A percentile compares a stretch with the other conserved stretches of the same genome.
Evolutionary conservation across 2,888 invertebrate genomes (phyloP).

Genomic region (Tanytarsus gracilentus): DNA sequence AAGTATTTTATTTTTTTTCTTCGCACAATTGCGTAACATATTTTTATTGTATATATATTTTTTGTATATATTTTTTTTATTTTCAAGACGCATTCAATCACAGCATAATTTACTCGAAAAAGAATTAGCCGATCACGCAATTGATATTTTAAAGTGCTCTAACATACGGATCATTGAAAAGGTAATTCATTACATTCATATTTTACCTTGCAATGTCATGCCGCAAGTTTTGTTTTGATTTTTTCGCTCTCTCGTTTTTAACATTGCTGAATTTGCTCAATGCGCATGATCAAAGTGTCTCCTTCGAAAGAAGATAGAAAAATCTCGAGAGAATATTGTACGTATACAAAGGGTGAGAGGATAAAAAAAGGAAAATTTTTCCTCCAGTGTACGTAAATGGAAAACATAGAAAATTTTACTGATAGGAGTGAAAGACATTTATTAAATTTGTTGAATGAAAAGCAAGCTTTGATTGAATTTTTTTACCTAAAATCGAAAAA

Average conservation of each 20-base stretch:
- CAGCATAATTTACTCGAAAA: slow-evolving; percentile 61
- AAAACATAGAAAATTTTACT: slow-evolving; percentile 17
- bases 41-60: not conserved
- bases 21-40: slow-evolving; percentile 3
- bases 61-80: not conserved
- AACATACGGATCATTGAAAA: slow-evolving; percentile 54
- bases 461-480: slow-evolving; percentile 9
- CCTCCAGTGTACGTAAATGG: not conserved
- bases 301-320: no score
- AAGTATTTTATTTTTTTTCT: slow-evolving; percentile 38
- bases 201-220: slow-evolving; percentile 8
- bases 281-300: no score
- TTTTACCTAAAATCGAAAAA: not conserved
- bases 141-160: slow-evolving; percentile 53
- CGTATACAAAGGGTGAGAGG: no score
- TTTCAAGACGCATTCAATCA: slow-evolving; percentile 56
- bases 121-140: slow-evolving; percentile 57
- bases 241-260: not conserved
- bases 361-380: no score
- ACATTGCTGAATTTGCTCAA: not conserved
- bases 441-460: slow-evolving; percentile 19
- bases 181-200: slow-evolving; percentile 47
- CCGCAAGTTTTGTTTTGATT: slow-evolving; percentile 7
- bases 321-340: no score
- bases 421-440: slow-evolving; percentile 20